These are phyloP conservation scores for Helobdella robusta DNA, from an alignment of 2,888 invertebrate species.

Conservation along the genomic window DNA sequence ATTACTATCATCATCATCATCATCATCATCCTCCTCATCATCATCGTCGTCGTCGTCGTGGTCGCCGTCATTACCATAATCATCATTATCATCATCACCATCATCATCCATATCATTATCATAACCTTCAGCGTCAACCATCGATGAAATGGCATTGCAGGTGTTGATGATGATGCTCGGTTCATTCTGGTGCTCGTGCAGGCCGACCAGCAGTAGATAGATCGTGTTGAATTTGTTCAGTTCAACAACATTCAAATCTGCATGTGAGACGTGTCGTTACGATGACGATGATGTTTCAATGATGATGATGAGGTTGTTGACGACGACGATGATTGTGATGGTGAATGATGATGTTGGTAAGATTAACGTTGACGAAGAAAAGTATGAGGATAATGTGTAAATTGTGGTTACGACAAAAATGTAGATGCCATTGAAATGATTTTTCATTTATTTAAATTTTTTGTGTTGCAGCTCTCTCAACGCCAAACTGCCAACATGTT, in stretches of 20 bases:
- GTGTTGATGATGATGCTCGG: constrained; percentile 1
- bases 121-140: constrained; percentile 22
- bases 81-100: too few relatives aligned
- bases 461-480: too few relatives aligned
- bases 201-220: neutral
- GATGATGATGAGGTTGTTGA: neutral
- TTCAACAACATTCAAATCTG: constrained; percentile 18
- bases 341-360: neutral
- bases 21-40: too few relatives aligned
- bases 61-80: too few relatives aligned
- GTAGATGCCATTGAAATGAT: too few relatives aligned
- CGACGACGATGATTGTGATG: neutral
- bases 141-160: constrained; percentile 17
- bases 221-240: constrained; percentile 16
- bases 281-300: neutral
- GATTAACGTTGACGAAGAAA: too few relatives aligned
- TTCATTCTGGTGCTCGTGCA: neutral
- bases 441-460: too few relatives aligned
- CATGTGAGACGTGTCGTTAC: neutral
- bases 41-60: too few relatives aligned
- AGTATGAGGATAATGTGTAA: too few relatives aligned
- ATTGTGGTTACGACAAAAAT: too few relatives aligned
- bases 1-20: neutral
- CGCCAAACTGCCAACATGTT: too few relatives aligned
- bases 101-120: too few relatives aligned